These are phyloP conservation scores for Agrypnus murinus DNA, from an alignment of 2,888 invertebrate species.

Conservation along the genomic window DNA sequence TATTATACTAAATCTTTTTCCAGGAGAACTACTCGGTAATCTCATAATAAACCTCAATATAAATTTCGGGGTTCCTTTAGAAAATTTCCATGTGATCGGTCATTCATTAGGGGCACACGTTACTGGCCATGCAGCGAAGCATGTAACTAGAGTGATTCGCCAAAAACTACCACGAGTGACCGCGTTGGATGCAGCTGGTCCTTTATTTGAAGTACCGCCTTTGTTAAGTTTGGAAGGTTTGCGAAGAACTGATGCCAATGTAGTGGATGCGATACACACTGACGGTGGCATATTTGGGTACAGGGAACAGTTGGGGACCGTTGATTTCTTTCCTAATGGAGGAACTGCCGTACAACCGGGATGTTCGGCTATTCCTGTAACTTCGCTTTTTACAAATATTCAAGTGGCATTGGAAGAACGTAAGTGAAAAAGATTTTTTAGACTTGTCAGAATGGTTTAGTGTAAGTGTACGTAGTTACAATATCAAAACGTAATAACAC, in stretches of 20 bases:
- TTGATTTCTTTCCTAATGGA: constrained; percentile 76
- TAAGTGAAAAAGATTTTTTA: no score
- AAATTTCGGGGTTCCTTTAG: constrained; percentile 41
- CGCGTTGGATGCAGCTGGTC: constrained; percentile 74
- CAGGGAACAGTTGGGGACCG: constrained; percentile 70
- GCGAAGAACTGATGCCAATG: constrained; percentile 73
- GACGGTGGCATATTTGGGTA: constrained; percentile 74
- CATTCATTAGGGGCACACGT: constrained; percentile 67
- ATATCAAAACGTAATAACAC: no score
- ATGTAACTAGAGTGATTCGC: constrained; percentile 53
- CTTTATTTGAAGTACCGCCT: constrained; percentile 69
- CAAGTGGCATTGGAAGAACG: no score
- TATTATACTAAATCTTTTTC: not conserved
- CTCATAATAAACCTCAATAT: constrained; percentile 57
- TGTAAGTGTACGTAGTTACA: no score
- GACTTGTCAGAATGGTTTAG: no score
- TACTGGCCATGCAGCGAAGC: constrained; percentile 63
- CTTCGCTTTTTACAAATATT: no score
- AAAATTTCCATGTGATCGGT: constrained; percentile 64
- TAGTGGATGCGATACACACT: constrained; percentile 78
- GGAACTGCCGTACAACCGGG: constrained; percentile 74
- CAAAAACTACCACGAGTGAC: constrained; percentile 69
- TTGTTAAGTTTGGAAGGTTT: constrained; percentile 70
- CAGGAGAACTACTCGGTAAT: constrained; percentile 61
- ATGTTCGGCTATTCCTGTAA: constrained; percentile 56